These are phyloP conservation scores for Hippocampus barbouri DNA, from an alignment of 2,113 vertebrate species.

Conservation along the genomic window DNA sequence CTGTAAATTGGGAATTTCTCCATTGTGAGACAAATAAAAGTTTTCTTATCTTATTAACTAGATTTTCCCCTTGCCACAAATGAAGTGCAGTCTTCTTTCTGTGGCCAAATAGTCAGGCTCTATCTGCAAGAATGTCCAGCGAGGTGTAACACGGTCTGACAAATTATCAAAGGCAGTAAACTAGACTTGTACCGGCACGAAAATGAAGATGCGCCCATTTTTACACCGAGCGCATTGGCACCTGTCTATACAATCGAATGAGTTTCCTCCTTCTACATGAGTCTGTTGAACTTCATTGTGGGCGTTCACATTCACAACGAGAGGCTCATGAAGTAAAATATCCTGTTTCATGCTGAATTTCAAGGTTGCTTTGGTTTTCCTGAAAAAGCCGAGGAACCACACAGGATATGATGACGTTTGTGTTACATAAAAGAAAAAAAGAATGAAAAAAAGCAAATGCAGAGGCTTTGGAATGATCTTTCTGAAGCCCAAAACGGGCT, in stretches of 20 bases:
- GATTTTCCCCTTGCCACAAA: too few species aligned
- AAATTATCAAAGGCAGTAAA: too few species aligned
- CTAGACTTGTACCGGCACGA: too few species aligned
- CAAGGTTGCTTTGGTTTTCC: conserved; percentile 24
- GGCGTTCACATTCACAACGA: conserved; percentile 19
- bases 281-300: conserved; percentile 2
- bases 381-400: conserved; percentile 36
- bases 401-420: conserved; percentile 49
- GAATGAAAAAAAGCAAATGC: not conserved
- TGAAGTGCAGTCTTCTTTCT: too few species aligned
- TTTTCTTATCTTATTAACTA: too few species aligned
- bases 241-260: conserved; percentile 1
- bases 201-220: too few species aligned
- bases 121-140: too few species aligned
- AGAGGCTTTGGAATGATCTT: not conserved
- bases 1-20: too few species aligned
- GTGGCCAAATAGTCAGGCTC: too few species aligned
- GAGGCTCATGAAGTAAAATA: conserved; percentile 16
- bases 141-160: too few species aligned
- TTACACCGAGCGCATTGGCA: too few species aligned
- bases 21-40: too few species aligned
- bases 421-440: conserved; percentile 10
- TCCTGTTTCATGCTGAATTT: conserved; percentile 38
- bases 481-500: conserved; percentile 9
- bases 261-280: not conserved